A percentile compares a stretch with the other conserved stretches of the same genome.
Conservation (phyloP, 2,888 invertebrate species). For the Julus scanicus region DNA sequence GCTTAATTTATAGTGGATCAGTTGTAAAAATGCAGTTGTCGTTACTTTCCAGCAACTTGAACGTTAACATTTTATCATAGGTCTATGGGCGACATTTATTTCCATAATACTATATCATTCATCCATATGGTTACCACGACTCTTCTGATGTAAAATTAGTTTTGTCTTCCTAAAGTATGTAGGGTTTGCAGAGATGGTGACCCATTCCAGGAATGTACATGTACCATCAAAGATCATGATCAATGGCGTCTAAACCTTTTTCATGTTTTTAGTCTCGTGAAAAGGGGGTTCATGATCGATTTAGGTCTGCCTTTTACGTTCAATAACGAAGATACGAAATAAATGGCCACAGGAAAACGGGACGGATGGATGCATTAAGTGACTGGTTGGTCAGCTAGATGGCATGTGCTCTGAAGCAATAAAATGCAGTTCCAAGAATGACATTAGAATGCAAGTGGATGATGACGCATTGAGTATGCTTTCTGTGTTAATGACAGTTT, state of each 20-base stretch:
- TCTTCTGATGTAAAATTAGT: not conserved
- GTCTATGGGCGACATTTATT: too few species aligned
- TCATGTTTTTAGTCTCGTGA: not conserved
- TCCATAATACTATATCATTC: too few species aligned
- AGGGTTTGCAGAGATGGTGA: not conserved
- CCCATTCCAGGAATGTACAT: not conserved
- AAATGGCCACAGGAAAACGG: not conserved
- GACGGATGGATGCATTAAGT: not conserved
- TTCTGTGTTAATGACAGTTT: constrained; percentile 36
- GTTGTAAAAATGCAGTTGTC: too few species aligned
- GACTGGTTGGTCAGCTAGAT: not conserved
- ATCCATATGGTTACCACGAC: too few species aligned
- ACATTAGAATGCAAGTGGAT: not conserved
- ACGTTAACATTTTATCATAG: too few species aligned
- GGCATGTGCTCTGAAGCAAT: not conserved
- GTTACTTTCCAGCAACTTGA: too few species aligned
- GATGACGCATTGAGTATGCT: not conserved
- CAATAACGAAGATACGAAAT: not conserved
- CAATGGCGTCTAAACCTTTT: constrained; percentile 13
- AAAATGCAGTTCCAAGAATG: constrained; percentile 32
- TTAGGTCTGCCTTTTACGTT: not conserved
- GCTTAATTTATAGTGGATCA: too few species aligned
- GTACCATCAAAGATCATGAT: not conserved
- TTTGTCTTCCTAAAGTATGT: not conserved
- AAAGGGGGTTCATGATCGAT: not conserved